Conservation (phyloP, 2,888 invertebrate species). For the Oscheius sp. region DNA sequence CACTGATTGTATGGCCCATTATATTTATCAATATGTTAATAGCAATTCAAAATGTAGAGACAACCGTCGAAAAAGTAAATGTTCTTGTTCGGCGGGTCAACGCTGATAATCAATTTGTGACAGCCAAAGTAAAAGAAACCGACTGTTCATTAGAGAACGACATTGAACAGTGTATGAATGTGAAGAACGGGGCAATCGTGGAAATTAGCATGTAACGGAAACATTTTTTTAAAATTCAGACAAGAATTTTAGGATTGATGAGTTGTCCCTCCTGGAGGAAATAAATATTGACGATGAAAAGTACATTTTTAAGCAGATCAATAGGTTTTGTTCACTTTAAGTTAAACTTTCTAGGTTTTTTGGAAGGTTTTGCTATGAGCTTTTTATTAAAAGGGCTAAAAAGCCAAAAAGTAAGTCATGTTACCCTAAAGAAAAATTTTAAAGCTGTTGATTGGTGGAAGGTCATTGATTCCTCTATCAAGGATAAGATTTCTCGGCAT, state of each 20-base stretch:
- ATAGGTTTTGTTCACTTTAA: not conserved
- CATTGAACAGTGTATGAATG: too few relatives aligned
- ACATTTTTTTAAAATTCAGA: too few relatives aligned
- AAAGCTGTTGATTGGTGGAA: constrained; percentile 5
- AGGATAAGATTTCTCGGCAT: not conserved
- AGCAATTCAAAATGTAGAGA: not conserved
- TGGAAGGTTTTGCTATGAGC: not conserved
- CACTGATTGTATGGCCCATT: not conserved
- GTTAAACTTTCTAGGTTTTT: not conserved
- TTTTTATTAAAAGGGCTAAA: not conserved
- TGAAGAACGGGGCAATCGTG: too few relatives aligned
- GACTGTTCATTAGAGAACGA: constrained; percentile 1
- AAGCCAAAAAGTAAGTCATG: not conserved
- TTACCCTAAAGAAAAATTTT: not conserved
- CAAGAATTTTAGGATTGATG: too few relatives aligned
- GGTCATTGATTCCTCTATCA: not conserved
- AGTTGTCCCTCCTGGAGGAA: too few relatives aligned
- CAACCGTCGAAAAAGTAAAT: not conserved
- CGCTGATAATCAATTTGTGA: constrained; percentile 1
- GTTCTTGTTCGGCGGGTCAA: not conserved
- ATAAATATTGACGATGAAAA: not conserved
- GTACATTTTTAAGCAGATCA: not conserved
- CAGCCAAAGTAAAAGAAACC: not conserved
- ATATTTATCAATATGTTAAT: not conserved
- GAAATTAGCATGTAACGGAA: too few relatives aligned